Evolutionary conservation across 2,113 vertebrate genomes (phyloP).

Genomic region (Zosterops japonicus): DNA sequence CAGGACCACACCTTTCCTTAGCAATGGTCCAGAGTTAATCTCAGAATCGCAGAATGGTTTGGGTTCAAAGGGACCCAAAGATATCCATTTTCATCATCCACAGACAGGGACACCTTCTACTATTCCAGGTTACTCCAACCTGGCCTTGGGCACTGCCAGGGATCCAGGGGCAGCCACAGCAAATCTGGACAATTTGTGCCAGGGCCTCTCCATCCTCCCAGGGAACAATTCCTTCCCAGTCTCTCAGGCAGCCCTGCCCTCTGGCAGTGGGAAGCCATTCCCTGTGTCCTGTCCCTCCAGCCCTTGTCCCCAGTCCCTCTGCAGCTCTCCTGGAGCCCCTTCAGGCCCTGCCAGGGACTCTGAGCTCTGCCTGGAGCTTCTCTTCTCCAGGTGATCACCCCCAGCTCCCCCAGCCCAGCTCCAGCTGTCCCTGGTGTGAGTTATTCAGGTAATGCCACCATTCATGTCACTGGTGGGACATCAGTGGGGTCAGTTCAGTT

Average conservation of each 20-base stretch:
- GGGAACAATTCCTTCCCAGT: not conserved
- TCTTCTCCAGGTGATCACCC: fast-evolving
- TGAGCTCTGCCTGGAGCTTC: not conserved
- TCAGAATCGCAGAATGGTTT: not conserved
- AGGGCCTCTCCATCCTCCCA: not conserved
- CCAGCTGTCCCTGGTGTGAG: not conserved
- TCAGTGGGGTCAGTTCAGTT: not conserved
- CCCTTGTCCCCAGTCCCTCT: not conserved
- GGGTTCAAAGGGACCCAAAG: not conserved
- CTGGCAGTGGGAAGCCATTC: not conserved
- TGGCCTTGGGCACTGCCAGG: not conserved
- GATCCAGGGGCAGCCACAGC: not conserved
- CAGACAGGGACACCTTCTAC: not conserved
- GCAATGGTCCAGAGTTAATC: fast-evolving
- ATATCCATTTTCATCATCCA: fast-evolving
- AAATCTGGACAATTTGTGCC: not conserved
- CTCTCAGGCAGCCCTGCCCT: not conserved
- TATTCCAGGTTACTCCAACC: fast-evolving
- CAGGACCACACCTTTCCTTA: not conserved
- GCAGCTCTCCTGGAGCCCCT: not conserved
- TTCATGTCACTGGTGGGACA: fast-evolving
- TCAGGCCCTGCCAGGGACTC: fast-evolving
- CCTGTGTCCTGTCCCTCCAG: not conserved
- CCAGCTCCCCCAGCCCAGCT: not conserved
- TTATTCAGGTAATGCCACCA: fast-evolving